Evolutionary conservation across 2,888 invertebrate species (phyloP).

Genomic region (Epinotia bilunana): DNA sequence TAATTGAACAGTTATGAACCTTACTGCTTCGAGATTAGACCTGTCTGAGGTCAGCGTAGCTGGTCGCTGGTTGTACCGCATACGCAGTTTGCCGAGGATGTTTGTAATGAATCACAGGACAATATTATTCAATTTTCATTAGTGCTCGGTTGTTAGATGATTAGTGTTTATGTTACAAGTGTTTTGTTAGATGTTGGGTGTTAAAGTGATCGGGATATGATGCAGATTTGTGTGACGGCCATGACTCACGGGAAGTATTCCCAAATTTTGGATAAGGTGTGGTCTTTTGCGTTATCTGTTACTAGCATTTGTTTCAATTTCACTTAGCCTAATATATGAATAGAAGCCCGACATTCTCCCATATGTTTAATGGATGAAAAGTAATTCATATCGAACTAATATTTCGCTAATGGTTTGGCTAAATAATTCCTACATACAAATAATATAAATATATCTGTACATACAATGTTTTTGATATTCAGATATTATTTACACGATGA

Average conservation of each 20-base stretch:
- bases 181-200: not conserved
- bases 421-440: too few relatives aligned
- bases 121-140: constrained; percentile 6
- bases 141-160: not conserved
- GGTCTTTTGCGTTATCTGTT: not conserved
- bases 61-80: not conserved
- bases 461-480: too few relatives aligned
- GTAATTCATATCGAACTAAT: too few relatives aligned
- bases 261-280: constrained; percentile 66
- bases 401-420: too few relatives aligned
- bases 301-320: not conserved
- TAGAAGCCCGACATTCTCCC: too few relatives aligned
- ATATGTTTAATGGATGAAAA: too few relatives aligned
- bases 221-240: constrained; percentile 36
- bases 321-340: too few relatives aligned
- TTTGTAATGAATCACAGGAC: constrained; percentile 22
- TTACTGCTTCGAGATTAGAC: not conserved
- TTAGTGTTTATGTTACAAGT: not conserved
- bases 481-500: too few relatives aligned
- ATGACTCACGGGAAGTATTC: constrained; percentile 69
- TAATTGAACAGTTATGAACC: too few relatives aligned
- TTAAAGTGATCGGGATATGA: constrained; percentile 5
- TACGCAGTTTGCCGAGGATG: not conserved
- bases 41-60: not conserved
- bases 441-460: too few relatives aligned